Evolutionary conservation across 2,797 vertebrate species (phyloP).

Genomic region (Neosilurus mollespiculum): DNA sequence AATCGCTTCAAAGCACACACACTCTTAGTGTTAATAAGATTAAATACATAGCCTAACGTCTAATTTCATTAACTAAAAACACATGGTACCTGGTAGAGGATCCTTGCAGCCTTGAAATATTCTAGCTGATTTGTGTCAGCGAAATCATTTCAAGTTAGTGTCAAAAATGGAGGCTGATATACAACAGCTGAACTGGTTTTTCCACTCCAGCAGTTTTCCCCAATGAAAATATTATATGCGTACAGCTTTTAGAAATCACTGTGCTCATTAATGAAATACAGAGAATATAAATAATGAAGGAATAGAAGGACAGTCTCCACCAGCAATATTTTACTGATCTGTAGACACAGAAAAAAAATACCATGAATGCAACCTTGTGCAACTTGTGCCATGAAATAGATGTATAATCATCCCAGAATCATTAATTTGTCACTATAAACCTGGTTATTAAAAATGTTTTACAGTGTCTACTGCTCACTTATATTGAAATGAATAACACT

Average conservation of each 20-base stretch:
- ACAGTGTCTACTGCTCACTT: background rate
- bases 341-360: slow-evolving; percentile 8
- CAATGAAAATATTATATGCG: slow-evolving; percentile 44
- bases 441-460: background rate
- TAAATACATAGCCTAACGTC: slow-evolving; percentile 28
- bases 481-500: background rate
- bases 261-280: slow-evolving; percentile 56
- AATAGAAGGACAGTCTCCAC: slow-evolving; percentile 39
- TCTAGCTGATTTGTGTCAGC: slow-evolving; percentile 45
- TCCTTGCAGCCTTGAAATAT: slow-evolving; percentile 35
- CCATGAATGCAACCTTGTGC: background rate
- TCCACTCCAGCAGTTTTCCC: slow-evolving; percentile 30
- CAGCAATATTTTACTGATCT: slow-evolving; percentile 21
- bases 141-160: background rate
- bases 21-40: slow-evolving; percentile 39
- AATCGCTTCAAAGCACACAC: background rate
- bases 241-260: slow-evolving; percentile 27
- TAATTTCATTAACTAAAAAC: background rate
- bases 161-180: background rate
- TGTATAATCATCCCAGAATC: background rate
- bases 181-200: slow-evolving; percentile 35
- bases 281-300: slow-evolving; percentile 39
- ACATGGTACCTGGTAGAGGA: background rate
- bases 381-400: background rate
- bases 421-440: background rate